Percentiles rank a stretch among this genome's conserved stretches.
Evolutionary conservation across 2,797 vertebrate species (phyloP).

Genomic region (Phalanger gymnotis): DNA sequence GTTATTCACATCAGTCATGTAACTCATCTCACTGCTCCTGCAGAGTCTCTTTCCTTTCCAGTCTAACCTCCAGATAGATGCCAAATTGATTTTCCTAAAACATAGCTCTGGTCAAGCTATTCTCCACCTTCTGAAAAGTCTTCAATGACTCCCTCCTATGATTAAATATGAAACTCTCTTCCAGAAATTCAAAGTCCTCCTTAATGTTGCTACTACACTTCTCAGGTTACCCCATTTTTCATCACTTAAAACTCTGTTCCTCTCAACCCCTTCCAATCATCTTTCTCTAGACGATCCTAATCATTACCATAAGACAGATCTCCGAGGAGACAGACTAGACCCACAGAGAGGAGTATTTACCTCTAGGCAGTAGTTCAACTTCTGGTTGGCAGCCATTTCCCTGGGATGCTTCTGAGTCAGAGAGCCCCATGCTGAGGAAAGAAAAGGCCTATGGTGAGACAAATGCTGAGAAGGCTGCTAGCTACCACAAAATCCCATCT

Average conservation of each 20-base stretch:
- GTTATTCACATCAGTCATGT: neutral
- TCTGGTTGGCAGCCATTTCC: conserved; percentile 39
- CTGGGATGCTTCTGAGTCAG: conserved; percentile 65
- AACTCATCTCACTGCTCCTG: neutral
- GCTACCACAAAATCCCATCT: neutral
- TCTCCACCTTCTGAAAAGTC: neutral
- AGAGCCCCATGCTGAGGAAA: conserved; percentile 70
- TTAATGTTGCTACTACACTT: neutral
- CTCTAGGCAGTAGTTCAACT: conserved; percentile 58
- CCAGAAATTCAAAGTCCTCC: neutral
- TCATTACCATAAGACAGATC: neutral
- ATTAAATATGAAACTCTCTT: neutral
- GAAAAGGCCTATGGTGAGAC: neutral
- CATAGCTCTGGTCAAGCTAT: neutral
- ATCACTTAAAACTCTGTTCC: neutral
- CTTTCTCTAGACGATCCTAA: neutral
- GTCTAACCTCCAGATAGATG: neutral
- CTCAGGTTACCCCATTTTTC: neutral
- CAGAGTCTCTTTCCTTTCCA: neutral
- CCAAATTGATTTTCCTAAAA: neutral
- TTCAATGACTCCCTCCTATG: neutral
- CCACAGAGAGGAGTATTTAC: conserved; percentile 53
- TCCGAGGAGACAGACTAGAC: neutral
- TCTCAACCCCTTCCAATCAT: neutral
- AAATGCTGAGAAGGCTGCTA: neutral